These are phyloP conservation scores for Pseudotriccus pelzelni DNA, from an alignment of 2,797 vertebrate genomes.

Conservation along the genomic window DNA sequence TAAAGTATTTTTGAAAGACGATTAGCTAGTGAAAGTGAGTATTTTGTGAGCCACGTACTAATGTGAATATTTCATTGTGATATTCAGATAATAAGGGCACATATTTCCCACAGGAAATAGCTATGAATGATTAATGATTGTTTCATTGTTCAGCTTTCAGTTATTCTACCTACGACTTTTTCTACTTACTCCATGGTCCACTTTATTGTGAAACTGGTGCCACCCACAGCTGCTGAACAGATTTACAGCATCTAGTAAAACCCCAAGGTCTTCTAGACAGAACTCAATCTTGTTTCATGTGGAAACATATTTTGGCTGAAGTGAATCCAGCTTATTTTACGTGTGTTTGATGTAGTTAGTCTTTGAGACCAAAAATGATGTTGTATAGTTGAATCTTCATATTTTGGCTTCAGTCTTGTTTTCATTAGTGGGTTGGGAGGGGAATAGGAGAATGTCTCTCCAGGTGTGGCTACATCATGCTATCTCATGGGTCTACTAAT, in stretches of 20 bases:
- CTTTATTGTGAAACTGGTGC: slow-evolving; percentile 62
- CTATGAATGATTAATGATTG: slow-evolving; percentile 74
- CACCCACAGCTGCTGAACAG: slow-evolving; percentile 65
- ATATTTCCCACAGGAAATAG: slow-evolving; percentile 78
- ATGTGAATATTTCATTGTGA: slow-evolving; percentile 22
- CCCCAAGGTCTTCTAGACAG: slow-evolving; percentile 34
- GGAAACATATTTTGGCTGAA: slow-evolving; percentile 63
- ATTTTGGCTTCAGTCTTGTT: slow-evolving; percentile 75
- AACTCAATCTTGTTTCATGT: slow-evolving; percentile 63
- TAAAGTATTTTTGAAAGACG: not conserved
- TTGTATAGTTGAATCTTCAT: slow-evolving; percentile 50
- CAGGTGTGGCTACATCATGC: slow-evolving; percentile 83
- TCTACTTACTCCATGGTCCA: slow-evolving; percentile 50
- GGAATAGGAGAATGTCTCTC: slow-evolving; percentile 72
- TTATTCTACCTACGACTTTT: slow-evolving; percentile 72
- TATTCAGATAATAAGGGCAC: slow-evolving; percentile 43
- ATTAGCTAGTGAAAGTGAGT: slow-evolving; percentile 15
- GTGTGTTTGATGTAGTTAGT: slow-evolving; percentile 55
- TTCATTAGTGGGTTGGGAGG: slow-evolving; percentile 66
- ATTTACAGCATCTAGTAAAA: slow-evolving; percentile 62
- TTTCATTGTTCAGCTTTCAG: slow-evolving; percentile 76
- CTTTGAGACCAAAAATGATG: slow-evolving; percentile 59
- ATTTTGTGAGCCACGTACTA: slow-evolving; percentile 22
- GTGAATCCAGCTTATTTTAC: slow-evolving; percentile 47
- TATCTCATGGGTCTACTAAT: slow-evolving; percentile 80